Base-by-base conservation (phyloP, 30 jellyfish, hydroid and myxozoan species). In the Catostylus mosaicus region DNA sequence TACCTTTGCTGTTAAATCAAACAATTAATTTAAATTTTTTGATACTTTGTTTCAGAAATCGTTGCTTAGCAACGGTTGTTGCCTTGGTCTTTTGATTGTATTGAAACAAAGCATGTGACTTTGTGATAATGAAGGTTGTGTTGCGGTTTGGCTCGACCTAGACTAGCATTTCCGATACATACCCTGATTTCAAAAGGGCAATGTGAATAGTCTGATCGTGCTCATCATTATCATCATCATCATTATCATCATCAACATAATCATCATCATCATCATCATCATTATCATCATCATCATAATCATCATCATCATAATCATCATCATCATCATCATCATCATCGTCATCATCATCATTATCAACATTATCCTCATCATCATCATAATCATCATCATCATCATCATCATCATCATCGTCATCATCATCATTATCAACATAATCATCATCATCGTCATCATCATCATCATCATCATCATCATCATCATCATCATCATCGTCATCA, bases 171-270 rank as follows among this genome's bases (percentile, higher is more conserved):
- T 59, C 36, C 38, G 38, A 23, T 4, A 3, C 3, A 3, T 52
- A 52, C 67, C 19, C 3, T 43, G 8, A 16, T 43, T 8, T 43
- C 8, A 43, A 43, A 16, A 43, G 56, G 54, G 54, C 54, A 40
- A 5, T 40, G 54, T 40, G n/a, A 43, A 43, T 43, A 52, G 24
- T 6, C 19, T 52, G 7, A 52, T 3, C 30, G 19, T 52, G 30
- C 8, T 52, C 67, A 22, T 52, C 67, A 52, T 52, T 22, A 52
- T 52, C 67, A 52, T n/a, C 67, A 24, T 7, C 67, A 52, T n/a
- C 67, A 52, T n/a, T 22, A 52, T n/a, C 67, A 52, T n/a, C 19
- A 52, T 52, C 67, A 52, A 10, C 67, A 52, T n/a, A 7, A 52
- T 11, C 30, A 11, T 52, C 67, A 52, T 7, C 29, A 52, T 52